Evolutionary conservation across 2,797 vertebrate species (phyloP).

Genomic region (Perodicticus potto): DNA sequence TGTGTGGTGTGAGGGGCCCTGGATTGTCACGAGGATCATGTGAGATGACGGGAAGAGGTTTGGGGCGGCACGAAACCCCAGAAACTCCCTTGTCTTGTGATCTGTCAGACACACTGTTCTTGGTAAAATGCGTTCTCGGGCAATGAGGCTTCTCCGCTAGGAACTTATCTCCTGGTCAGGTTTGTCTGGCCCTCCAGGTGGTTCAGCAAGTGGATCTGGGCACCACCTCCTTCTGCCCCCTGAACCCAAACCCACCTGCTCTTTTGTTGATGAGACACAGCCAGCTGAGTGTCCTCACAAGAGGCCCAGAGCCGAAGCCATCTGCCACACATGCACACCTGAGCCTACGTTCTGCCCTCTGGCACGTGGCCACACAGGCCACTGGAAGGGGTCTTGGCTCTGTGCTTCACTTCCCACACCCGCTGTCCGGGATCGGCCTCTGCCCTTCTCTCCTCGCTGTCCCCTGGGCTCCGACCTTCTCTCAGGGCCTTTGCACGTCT

Average conservation of each 20-base stretch:
- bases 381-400: neutral
- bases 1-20: no score
- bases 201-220: neutral
- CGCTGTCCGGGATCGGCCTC: fast-evolving
- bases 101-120: neutral
- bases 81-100: neutral
- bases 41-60: neutral
- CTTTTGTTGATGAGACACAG: neutral
- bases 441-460: neutral
- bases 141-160: fast-evolving
- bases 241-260: neutral
- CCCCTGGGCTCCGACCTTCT: neutral
- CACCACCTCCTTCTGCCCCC: neutral
- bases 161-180: neutral
- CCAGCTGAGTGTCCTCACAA: neutral
- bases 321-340: no score
- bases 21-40: no score
- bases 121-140: neutral
- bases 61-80: neutral
- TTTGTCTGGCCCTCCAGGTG: neutral
- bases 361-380: neutral
- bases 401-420: neutral
- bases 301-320: neutral
- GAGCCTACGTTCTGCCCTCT: no score
- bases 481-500: neutral